phyloP scores from a whole-genome alignment of 2,113 vertebrate species.

The Nerophis lumbriciformis region DNA sequence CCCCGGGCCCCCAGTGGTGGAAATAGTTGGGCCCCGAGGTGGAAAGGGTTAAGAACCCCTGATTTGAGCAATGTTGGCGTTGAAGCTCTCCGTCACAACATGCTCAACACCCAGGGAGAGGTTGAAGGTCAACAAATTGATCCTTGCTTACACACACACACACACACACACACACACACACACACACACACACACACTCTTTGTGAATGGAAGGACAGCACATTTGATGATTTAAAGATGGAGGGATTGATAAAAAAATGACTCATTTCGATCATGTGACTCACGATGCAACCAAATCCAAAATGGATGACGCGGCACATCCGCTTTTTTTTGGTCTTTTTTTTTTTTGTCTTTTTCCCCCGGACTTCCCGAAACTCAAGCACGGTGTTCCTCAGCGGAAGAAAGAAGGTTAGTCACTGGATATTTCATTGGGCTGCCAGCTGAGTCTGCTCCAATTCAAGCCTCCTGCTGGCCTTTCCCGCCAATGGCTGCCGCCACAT shows the following conservation, averaged over 20 bases:
- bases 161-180: conserved; percentile 2
- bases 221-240: too few relatives aligned
- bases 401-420: conserved; percentile 29
- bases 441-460: conserved; percentile 43
- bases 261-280: conserved; percentile 8
- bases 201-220: conserved; percentile 9
- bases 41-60: too few relatives aligned
- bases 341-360: not conserved
- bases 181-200: conserved; percentile 5
- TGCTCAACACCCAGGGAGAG: conserved; percentile 1
- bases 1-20: too few relatives aligned
- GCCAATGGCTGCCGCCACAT: conserved; percentile 33
- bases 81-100: too few relatives aligned
- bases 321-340: not conserved
- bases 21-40: too few relatives aligned
- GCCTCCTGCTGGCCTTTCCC: not conserved
- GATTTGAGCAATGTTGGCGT: too few relatives aligned
- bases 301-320: not conserved
- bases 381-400: conserved; percentile 1
- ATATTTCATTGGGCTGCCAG: conserved; percentile 30
- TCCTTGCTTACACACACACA: conserved; percentile 20
- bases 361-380: conserved; percentile 36
- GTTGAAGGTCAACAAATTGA: conserved; percentile 34
- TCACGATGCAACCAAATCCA: conserved; percentile 22
- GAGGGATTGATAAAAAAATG: not conserved